A percentile compares a stretch with the other conserved stretches of the same genome.
These are phyloP conservation scores for Gerris buenoi DNA, from an alignment of 1,140 invertebrate genomes.

Conservation along the genomic window DNA sequence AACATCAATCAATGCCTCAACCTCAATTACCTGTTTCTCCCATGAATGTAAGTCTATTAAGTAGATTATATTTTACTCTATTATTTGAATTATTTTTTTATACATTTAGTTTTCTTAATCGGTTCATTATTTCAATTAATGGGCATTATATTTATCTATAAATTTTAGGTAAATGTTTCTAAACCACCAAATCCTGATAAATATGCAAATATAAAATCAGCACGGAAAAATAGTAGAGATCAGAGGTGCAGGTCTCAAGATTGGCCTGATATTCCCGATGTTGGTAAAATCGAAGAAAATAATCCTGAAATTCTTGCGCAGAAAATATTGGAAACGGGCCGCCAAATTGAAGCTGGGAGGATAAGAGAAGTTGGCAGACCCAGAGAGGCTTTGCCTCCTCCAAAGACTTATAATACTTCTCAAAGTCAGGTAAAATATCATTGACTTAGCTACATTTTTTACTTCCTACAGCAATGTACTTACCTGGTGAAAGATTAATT, in stretches of 20 bases:
- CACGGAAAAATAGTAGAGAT: constrained; percentile 49
- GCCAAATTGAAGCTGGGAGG: constrained; percentile 70
- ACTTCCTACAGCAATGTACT: too few species aligned
- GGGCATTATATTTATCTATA: not conserved
- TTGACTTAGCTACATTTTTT: not conserved
- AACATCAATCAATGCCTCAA: too few species aligned
- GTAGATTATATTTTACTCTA: too few species aligned
- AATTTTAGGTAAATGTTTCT: not conserved
- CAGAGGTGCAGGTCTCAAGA: constrained; percentile 65
- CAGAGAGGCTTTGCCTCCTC: constrained; percentile 6
- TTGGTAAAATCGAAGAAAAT: constrained; percentile 78
- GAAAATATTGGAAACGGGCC: constrained; percentile 73
- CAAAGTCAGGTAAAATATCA: constrained; percentile 2
- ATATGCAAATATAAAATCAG: constrained; percentile 13
- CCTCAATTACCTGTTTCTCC: too few species aligned
- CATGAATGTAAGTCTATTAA: too few species aligned
- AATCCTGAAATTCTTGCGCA: constrained; percentile 76
- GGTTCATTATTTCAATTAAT: too few species aligned
- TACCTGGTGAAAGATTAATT: too few species aligned
- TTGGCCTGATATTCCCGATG: constrained; percentile 77
- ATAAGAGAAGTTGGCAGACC: constrained; percentile 28
- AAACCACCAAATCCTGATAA: not conserved
- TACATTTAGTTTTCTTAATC: too few species aligned
- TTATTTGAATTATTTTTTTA: too few species aligned
- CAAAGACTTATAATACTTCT: not conserved